Conservation (phyloP, 2,797 vertebrate species). For the Antennarius maculatus region DNA sequence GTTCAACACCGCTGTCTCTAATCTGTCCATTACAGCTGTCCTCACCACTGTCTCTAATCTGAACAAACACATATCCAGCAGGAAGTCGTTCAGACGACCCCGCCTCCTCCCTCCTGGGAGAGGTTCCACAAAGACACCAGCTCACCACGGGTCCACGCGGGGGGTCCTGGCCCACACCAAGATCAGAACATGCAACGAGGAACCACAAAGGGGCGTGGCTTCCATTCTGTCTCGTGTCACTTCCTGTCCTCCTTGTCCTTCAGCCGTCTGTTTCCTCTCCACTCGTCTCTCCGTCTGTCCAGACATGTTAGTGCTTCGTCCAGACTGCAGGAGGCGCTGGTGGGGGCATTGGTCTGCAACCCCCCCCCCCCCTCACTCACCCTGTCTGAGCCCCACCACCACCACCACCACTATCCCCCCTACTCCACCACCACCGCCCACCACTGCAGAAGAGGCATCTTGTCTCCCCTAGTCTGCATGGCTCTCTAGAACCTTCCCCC, state of each 20-base stretch:
- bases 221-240: neutral
- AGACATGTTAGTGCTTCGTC: neutral
- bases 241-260: neutral
- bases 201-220: neutral
- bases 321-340: constrained; percentile 54
- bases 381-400: neutral
- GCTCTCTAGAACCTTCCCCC: constrained; percentile 10
- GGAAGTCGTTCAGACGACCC: no score
- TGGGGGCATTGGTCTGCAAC: constrained; percentile 17
- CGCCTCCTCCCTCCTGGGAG: no score
- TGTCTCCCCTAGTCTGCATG: constrained; percentile 54
- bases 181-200: no score
- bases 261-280: neutral
- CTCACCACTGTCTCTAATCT: no score
- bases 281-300: neutral
- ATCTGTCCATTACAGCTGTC: no score
- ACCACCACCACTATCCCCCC: constrained; percentile 1
- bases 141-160: no score
- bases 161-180: no score
- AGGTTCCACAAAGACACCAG: no score
- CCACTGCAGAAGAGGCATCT: constrained; percentile 63
- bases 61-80: no score
- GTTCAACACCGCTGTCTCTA: no score
- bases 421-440: constrained; percentile 5
- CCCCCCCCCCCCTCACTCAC: constrained; percentile 9